Percentiles rank a stretch among this genome's conserved stretches.
phyloP scores from a whole-genome alignment of 2,113 vertebrate species.

The Mus spicilegus region DNA sequence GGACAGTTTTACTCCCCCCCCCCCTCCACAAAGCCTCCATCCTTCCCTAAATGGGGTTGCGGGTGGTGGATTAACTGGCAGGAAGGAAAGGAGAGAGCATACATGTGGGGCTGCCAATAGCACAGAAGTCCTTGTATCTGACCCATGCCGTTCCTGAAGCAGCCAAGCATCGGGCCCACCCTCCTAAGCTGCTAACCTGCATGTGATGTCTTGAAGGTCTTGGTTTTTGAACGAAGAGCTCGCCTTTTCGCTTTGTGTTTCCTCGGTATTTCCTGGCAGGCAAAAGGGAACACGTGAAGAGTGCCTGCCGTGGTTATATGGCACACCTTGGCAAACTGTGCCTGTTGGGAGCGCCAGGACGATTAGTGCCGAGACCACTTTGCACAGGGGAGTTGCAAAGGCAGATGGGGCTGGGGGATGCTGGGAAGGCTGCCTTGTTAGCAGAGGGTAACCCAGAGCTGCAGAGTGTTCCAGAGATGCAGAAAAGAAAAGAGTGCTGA shows the following conservation, averaged over 20 bases:
- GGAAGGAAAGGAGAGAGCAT: neutral
- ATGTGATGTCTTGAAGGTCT: neutral
- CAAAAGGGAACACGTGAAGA: neutral
- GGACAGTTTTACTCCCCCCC: neutral
- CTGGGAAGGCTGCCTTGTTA: neutral
- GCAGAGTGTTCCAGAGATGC: neutral
- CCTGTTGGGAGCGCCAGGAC: fast-evolving
- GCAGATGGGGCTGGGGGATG: neutral
- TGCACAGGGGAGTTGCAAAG: neutral
- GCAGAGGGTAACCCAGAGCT: neutral
- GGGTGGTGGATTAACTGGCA: neutral
- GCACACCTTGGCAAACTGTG: neutral
- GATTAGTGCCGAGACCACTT: neutral
- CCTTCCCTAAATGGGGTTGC: neutral
- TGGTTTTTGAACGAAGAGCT: neutral
- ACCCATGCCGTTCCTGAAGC: neutral
- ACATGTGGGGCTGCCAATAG: neutral
- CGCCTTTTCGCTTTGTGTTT: neutral
- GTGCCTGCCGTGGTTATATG: fast-evolving
- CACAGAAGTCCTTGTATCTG: neutral
- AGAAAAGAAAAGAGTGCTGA: neutral
- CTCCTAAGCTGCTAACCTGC: fast-evolving
- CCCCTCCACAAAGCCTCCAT: neutral
- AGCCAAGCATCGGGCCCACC: neutral
- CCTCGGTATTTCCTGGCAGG: neutral